These are phyloP conservation scores for Orthosia gothica DNA, from an alignment of 2,888 invertebrate species.

Conservation along the genomic window DNA sequence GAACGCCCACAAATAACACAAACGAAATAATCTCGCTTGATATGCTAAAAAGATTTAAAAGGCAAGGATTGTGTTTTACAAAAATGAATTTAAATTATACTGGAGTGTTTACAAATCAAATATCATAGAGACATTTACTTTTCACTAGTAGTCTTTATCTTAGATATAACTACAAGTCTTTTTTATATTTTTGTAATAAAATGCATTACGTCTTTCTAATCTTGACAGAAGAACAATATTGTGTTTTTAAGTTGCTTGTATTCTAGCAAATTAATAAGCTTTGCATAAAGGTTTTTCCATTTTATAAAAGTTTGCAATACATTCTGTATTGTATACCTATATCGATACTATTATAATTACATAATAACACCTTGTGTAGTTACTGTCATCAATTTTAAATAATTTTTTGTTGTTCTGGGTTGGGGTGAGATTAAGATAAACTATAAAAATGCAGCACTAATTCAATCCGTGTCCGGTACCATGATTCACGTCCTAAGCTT, in stretches of 20 bases:
- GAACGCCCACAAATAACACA: neutral
- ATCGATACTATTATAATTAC: too few relatives aligned
- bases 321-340: neutral
- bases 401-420: too few relatives aligned
- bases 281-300: constrained; percentile 21
- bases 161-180: constrained; percentile 8
- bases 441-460: constrained; percentile 57
- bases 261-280: constrained; percentile 23
- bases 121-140: neutral
- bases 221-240: constrained; percentile 24
- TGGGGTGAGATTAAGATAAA: too few relatives aligned
- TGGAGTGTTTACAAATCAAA: neutral
- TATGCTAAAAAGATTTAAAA: constrained; percentile 2
- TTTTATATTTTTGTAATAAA: constrained; percentile 24
- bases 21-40: neutral
- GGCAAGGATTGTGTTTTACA: neutral
- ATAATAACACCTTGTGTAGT: too few relatives aligned
- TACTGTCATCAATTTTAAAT: too few relatives aligned
- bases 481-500: constrained; percentile 61
- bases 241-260: constrained; percentile 26
- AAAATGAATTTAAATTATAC: neutral
- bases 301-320: constrained; percentile 10
- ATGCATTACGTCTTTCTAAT: constrained; percentile 32
- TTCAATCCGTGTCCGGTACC: constrained; percentile 26
- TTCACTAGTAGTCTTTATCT: constrained; percentile 10